These are phyloP conservation scores for Temnopleurus reevesii DNA, from an alignment of 53 echinoderm and acorn worm genomes.

Conservation along the genomic window DNA sequence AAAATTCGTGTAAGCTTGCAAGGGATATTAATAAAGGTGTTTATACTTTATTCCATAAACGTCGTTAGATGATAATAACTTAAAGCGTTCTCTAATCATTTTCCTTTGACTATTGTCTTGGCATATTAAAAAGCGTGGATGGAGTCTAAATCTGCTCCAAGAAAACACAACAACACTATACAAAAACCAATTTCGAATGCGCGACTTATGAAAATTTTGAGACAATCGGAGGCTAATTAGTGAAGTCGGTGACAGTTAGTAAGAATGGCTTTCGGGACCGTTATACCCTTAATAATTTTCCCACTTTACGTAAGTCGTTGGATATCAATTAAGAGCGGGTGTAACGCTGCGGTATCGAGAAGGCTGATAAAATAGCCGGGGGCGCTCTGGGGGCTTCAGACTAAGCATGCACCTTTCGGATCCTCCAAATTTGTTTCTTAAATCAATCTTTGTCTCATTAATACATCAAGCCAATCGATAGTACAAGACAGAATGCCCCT, in stretches of 20 bases:
- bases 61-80: background rate
- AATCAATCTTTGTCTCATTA: slow-evolving; percentile 20
- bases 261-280: slow-evolving; percentile 23
- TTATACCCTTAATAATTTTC: slow-evolving; percentile 32
- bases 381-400: slow-evolving; percentile 16
- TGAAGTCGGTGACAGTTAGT: background rate
- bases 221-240: slow-evolving; percentile 38
- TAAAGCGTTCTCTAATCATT: background rate
- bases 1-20: background rate
- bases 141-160: background rate
- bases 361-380: slow-evolving; percentile 32
- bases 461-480: background rate
- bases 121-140: slow-evolving; percentile 1
- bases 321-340: slow-evolving; percentile 33
- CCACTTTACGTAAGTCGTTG: slow-evolving; percentile 4
- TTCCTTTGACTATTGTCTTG: background rate
- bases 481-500: background rate
- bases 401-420: background rate
- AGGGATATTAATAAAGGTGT: slow-evolving; percentile 27
- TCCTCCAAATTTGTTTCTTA: slow-evolving; percentile 17
- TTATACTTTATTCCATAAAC: background rate
- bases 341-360: background rate
- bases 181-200: background rate
- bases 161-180: background rate
- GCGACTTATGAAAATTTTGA: slow-evolving; percentile 16